Conservation (phyloP, 2,113 vertebrate genomes). For the Garra rufa region DNA sequence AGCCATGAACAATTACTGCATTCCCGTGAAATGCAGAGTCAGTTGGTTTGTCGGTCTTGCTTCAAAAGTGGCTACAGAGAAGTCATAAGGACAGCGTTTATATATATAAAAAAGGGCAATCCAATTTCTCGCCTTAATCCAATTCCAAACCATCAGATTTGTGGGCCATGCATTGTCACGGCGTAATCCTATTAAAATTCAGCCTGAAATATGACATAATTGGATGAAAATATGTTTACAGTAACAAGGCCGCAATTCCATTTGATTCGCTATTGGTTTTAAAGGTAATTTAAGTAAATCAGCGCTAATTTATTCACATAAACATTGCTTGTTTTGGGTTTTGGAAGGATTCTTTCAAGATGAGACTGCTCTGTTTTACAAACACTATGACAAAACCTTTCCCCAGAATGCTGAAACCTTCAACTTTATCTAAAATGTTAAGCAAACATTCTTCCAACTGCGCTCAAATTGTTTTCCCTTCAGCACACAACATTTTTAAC, state of each 20-base stretch:
- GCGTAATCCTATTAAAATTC: slow-evolving; percentile 26
- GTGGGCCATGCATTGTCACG: slow-evolving; percentile 2
- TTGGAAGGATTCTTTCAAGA: neutral
- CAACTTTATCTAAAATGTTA: neutral
- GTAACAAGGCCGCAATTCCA: neutral
- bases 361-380: neutral
- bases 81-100: slow-evolving; percentile 10
- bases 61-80: slow-evolving; percentile 18
- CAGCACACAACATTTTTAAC: slow-evolving; percentile 4
- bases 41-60: slow-evolving; percentile 6
- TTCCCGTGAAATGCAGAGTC: slow-evolving; percentile 19
- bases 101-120: neutral
- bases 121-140: slow-evolving; percentile 25
- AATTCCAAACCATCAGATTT: slow-evolving; percentile 27
- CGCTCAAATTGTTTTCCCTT: slow-evolving; percentile 3
- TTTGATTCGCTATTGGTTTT: neutral
- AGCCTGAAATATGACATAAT: slow-evolving; percentile 33
- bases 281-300: neutral
- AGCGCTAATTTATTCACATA: neutral
- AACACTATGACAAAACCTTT: neutral
- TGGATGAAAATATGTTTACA: slow-evolving; percentile 33
- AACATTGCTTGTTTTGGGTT: neutral
- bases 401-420: neutral
- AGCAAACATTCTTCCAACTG: slow-evolving; percentile 15
- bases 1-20: slow-evolving; percentile 9